Base-by-base conservation (phyloP, 1,140 invertebrate species). In the Philotrypesis tridentata region DNA sequence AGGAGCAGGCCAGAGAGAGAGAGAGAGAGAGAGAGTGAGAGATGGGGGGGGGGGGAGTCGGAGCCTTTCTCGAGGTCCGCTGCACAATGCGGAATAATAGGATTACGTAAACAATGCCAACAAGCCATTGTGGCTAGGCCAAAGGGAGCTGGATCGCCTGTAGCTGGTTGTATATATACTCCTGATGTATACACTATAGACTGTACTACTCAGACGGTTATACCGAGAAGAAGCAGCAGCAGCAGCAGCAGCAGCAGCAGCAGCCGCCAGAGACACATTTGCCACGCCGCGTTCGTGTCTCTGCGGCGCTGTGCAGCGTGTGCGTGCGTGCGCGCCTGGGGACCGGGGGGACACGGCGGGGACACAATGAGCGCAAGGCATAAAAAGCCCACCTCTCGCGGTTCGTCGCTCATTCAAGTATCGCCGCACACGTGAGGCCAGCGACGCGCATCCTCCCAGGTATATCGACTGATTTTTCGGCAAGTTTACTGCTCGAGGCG, bases 91-190 rank as follows among this genome's bases (percentile, higher is more conserved):
- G 86, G 88, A 91, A 91, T 91, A 91, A 91, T 91, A 90, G 90
- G 90, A 92, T 92, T 91, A 91, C 89, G 89, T 91, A 90, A 91
- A 92, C 90, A 91, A 92, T 89, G 89, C 88, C 89, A 90, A 91
- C 89, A 90, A 90, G 87, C 85, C 87, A 91, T 91, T 91, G 90
- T 91, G 88, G 87, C 76, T 80, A 80, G 79, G 83, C 8, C 43
- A 83, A 82, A 78, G 85, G 85, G 85, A 87, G n/a, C n/a, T n/a
- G 86, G 82, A 68, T 85, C 83, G 17, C 14, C 63, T 25, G 17
- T 31, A 21, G 67, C 67, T 33, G 67, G 3, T 70, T 85, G 83
- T 74, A 84, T 76, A 55, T 48, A 73, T 33, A 29, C 11, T 17
- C n/a, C 27, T 68, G 3, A 27, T 71, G 3, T 33, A 68, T 17